Conservation (phyloP, 2,888 invertebrate species). For the Chromoteleia sp. region DNA sequence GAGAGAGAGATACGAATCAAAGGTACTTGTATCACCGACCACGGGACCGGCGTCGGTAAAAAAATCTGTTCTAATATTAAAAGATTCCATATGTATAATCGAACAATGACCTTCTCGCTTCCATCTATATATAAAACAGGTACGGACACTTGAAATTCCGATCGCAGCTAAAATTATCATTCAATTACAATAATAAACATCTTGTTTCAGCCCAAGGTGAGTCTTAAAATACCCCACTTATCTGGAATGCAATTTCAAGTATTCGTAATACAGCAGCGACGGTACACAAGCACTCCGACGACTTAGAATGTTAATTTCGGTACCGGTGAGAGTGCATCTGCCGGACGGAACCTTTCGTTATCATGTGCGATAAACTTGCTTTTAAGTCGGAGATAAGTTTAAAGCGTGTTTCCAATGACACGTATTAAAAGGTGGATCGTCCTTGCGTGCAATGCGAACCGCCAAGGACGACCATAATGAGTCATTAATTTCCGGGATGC, state of each 20-base stretch:
- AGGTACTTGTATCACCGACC: conserved; percentile 31
- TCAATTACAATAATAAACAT: conserved; percentile 59
- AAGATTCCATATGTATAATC: conserved; percentile 31
- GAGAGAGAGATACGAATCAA: conserved; percentile 45
- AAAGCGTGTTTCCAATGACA: conserved; percentile 34
- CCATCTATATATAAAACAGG: conserved; percentile 44
- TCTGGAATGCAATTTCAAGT: conserved; percentile 51
- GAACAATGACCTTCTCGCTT: conserved; percentile 53
- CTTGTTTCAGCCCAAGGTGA: conserved; percentile 32
- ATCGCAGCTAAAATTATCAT: conserved; percentile 57
- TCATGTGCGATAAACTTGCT: conserved; percentile 28
- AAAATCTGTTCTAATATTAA: conserved; percentile 13
- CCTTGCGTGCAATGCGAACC: conserved; percentile 37
- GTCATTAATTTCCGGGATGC: not conserved
- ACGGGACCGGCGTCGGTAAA: conserved; percentile 18
- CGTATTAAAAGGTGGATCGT: conserved; percentile 42
- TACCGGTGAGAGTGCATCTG: conserved; percentile 20
- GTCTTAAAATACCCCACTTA: conserved; percentile 54
- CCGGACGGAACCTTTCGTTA: conserved; percentile 35
- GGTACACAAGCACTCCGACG: not conserved
- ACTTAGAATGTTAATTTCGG: conserved; percentile 32
- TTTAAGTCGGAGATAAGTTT: conserved; percentile 13
- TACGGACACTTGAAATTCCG: conserved; percentile 27
- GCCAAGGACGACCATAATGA: not conserved
- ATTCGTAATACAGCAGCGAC: conserved; percentile 28